Evolutionary conservation across 1,140 invertebrate genomes (phyloP).

Genomic region (Cotesia vestalis): DNA sequence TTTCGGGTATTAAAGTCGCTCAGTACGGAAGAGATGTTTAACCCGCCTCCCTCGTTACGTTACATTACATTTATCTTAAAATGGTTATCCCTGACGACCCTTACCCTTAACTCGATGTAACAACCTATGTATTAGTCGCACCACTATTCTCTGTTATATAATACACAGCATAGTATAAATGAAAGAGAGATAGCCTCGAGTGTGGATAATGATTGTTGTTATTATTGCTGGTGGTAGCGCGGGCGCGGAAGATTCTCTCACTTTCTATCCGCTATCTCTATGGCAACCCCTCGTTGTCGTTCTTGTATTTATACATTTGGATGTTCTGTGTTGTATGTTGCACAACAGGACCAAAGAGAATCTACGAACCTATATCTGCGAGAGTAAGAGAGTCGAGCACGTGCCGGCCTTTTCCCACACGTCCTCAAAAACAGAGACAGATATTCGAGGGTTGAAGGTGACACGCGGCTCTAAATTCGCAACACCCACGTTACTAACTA

Average conservation of each 20-base stretch:
- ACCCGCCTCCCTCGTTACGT: slow-evolving; percentile 44
- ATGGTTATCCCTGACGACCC: slow-evolving; percentile 28
- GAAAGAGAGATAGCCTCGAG: background rate
- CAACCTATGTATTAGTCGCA: slow-evolving; percentile 5
- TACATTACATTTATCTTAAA: slow-evolving; percentile 46
- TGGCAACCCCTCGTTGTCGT: slow-evolving; percentile 37
- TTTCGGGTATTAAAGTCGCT: too few species aligned
- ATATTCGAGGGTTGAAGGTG: slow-evolving; percentile 9
- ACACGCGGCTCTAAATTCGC: slow-evolving; percentile 38
- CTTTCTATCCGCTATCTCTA: slow-evolving; percentile 36
- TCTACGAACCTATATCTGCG: background rate
- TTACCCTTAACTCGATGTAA: slow-evolving; percentile 14
- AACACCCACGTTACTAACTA: slow-evolving; percentile 29
- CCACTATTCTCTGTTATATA: too few species aligned
- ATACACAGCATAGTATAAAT: background rate
- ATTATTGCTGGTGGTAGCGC: background rate
- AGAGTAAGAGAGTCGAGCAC: slow-evolving; percentile 21
- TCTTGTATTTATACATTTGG: background rate
- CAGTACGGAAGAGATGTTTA: slow-evolving; percentile 29
- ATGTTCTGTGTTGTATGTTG: too few species aligned
- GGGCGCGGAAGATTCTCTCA: slow-evolving; percentile 1
- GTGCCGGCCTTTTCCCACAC: slow-evolving; percentile 36
- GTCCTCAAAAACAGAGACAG: background rate
- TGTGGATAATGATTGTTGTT: too few species aligned
- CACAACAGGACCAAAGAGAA: too few species aligned